Base-by-base conservation (phyloP, 2,113 vertebrate species). In the Cryptoleucopteryx plumbea region DNA sequence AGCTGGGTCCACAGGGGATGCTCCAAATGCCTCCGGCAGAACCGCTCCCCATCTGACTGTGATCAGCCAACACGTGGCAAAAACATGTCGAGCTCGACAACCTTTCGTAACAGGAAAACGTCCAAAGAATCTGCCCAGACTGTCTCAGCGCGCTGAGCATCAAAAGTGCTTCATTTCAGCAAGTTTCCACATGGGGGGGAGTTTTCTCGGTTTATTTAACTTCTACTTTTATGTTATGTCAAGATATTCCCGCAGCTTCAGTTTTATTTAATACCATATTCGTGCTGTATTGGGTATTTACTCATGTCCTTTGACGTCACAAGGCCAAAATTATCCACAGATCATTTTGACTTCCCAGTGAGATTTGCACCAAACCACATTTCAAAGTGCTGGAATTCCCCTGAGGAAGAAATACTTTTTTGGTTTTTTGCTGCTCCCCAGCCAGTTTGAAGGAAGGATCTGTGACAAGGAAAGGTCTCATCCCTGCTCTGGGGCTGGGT, bases 211-310 rank as follows among this genome's bases (percentile, higher is more conserved):
- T 94, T 61, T 16, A 16, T 65, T 71, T 40, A 53, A 58, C 13
- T 88, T 84, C 50, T 62, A 8, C 10, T 2, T 91, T 90, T 66
- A 53, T 72, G 62, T 43, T 42, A 27, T 38, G 36, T 85, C 73
- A 92, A 74, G 42, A 72, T 29, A 72, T 26, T 94, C 62, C 34
- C 2, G 2, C 40, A 72, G 16, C 45, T 88, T 65, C 16, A 3
- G 36, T 58, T 94, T 79, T 31, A 14, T 50, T 91, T 73, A 59
- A 38, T 52, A 27, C 32, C 23, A 15, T 4, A 6, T 58, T 66
- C 1, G 0, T 91, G 91, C 42, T 1, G 0, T 11, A 26, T 50
- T 91, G 0, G 0, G 29, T 55, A 50, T 85, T 96, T 80, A 66
- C 27, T 80, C 40, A 16, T 0, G 16, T 40, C 34, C 40, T 86